These are phyloP conservation scores for Littorina saxatilis DNA, from an alignment of 1,140 invertebrate species.

Conservation along the genomic window DNA sequence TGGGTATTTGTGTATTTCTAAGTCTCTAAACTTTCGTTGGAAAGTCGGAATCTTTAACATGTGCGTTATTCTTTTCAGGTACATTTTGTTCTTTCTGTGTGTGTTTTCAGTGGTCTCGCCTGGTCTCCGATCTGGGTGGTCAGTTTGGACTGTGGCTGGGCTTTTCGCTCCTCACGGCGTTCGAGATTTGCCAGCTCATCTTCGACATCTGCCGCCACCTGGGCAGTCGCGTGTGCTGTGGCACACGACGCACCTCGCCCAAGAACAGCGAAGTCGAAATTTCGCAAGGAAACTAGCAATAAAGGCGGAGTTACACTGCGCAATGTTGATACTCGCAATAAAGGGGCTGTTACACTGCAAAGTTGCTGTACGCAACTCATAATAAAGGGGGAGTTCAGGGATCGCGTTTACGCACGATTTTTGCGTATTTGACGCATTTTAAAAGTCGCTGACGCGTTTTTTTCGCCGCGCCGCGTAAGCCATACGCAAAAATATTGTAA, in stretches of 20 bases:
- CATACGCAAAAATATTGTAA: no score
- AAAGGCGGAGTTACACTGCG: background rate
- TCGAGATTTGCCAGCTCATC: constrained; percentile 21
- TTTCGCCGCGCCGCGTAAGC: no score
- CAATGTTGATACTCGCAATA: background rate
- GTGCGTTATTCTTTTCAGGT: no score
- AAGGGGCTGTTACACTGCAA: background rate
- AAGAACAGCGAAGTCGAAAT: background rate
- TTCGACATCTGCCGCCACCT: constrained; percentile 26
- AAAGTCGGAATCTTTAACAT: no score
- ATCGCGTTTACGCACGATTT: no score
- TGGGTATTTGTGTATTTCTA: no score
- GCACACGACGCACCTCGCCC: background rate
- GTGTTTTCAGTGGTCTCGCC: constrained; percentile 24
- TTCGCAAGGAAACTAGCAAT: background rate
- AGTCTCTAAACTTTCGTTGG: no score
- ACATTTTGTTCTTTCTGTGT: no score
- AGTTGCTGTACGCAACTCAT: background rate
- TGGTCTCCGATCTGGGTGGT: constrained; percentile 33
- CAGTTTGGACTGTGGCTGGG: constrained; percentile 38
- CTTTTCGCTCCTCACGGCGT: constrained; percentile 28
- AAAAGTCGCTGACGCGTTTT: no score
- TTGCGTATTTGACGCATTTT: no score
- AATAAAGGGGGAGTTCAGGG: no score
- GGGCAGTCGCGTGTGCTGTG: background rate